Conservation (phyloP, 2,797 vertebrate genomes). For the Falco cherrug region DNA sequence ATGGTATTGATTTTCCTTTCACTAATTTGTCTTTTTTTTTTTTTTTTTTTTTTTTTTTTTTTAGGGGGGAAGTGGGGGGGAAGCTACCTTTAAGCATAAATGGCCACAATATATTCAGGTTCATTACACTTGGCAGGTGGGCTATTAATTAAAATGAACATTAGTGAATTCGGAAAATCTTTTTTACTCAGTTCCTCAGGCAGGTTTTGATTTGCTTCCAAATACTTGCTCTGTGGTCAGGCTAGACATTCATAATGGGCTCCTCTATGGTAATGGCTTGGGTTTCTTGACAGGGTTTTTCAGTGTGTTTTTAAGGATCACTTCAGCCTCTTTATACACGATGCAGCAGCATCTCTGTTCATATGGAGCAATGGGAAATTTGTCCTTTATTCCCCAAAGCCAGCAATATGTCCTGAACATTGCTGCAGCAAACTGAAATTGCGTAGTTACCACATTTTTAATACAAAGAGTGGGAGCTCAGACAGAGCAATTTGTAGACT, state of each 20-base stretch:
- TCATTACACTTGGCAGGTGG: constrained; percentile 27
- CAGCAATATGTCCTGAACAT: neutral
- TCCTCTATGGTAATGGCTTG: neutral
- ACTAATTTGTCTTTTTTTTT: neutral
- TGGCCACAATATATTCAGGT: constrained; percentile 11
- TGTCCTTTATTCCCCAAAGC: neutral
- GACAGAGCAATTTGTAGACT: neutral
- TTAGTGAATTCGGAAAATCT: constrained; percentile 7
- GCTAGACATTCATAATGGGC: neutral
- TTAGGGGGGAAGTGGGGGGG: neutral
- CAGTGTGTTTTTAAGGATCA: neutral
- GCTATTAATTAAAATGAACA: constrained; percentile 29
- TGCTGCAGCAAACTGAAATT: neutral
- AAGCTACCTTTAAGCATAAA: constrained; percentile 13
- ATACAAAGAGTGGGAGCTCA: neutral
- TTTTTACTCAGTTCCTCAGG: constrained; percentile 31
- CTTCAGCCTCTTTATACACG: neutral
- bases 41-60: neutral
- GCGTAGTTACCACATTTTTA: neutral
- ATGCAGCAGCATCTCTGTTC: neutral
- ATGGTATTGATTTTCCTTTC: neutral
- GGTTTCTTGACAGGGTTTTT: neutral
- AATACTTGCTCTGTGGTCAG: neutral
- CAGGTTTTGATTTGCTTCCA: constrained; percentile 60
- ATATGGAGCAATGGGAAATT: neutral